These are phyloP conservation scores for Pontoporia blainvillei DNA, from an alignment of 2,113 vertebrate species.

Conservation along the genomic window DNA sequence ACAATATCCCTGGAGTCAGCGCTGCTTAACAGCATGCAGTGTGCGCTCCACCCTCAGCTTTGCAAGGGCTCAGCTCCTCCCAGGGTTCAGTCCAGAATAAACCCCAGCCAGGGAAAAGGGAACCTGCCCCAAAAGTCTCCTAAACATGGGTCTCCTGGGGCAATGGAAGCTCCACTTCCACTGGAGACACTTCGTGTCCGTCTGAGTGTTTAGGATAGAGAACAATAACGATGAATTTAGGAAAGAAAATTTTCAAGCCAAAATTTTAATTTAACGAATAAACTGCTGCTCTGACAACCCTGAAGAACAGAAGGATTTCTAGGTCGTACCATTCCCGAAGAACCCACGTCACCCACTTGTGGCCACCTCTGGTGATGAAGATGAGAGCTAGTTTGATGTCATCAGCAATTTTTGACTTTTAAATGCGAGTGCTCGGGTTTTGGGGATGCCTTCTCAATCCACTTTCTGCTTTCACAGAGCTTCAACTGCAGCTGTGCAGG, in stretches of 20 bases:
- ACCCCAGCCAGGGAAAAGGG: not conserved
- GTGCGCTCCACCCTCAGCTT: not conserved
- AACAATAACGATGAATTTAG: not conserved
- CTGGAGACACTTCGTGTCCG: not conserved
- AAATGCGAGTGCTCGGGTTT: not conserved
- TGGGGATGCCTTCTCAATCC: not conserved
- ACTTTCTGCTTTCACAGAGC: not conserved
- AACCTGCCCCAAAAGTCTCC: not conserved
- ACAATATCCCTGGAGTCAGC: not conserved
- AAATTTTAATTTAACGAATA: not conserved
- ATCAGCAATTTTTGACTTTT: not conserved
- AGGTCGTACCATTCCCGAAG: not conserved
- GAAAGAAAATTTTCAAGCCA: not conserved
- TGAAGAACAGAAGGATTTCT: not conserved
- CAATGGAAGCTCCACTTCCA: not conserved
- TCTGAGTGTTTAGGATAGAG: not conserved
- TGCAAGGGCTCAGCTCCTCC: not conserved
- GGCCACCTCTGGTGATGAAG: not conserved
- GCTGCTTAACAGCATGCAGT: fast-evolving
- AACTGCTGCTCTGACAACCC: not conserved
- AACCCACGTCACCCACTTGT: fast-evolving
- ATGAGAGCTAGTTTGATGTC: not conserved
- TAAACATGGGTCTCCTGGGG: fast-evolving
- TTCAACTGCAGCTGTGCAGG: not conserved
- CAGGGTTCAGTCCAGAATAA: not conserved